Base-by-base conservation (phyloP, 2,113 vertebrate genomes). In the Thermophis baileyi region DNA sequence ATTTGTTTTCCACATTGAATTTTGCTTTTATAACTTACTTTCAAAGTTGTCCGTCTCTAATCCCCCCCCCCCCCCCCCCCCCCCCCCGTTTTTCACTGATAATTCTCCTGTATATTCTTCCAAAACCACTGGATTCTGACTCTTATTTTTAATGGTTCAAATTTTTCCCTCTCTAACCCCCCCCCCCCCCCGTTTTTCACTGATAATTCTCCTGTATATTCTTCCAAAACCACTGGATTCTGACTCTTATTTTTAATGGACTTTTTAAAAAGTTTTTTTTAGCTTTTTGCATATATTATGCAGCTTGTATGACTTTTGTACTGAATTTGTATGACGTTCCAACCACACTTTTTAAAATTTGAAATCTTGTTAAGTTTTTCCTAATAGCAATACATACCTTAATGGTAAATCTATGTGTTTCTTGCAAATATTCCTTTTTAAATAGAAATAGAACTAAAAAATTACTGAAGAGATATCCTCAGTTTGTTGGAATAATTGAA, bases 41-140 rank as follows among this genome's bases (percentile, higher is more conserved):
- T 87, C 27, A 57, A 35, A 20, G 86, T 60, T 60, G 6, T 57
- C 16, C 1, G 12, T 22, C 50, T 92, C 49, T 7, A n/a, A 8
- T 11, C 8, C 0, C 53, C 1, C 6, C 7, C 44, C 10, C 11
- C 25, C 12, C n/a, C n/a, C n/a, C 8, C 0, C 53, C 1, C 6
- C 7, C 7, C 1, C 22, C 22, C 24, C 20, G 54, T n/a, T 92
- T 81, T 90, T 35, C 69, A 51, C 25, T 51, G 10, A 27, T 35
- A 53, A 40, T 90, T 74, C 24, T 60, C 25, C 9, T 40, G n/a
- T 40, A 51, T 51, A 3, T 40, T 18, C 49, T 24, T 85, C 16
- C 7, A 35, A 25, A 85, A n/a, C 1, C 35, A 85, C 8, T 27
- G 50, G 35, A 25, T 51, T 81, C n/a, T 44, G 18, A 44, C n/a